phyloP scores from a whole-genome alignment of 2,113 vertebrate species.

The Caranx melampygus region DNA sequence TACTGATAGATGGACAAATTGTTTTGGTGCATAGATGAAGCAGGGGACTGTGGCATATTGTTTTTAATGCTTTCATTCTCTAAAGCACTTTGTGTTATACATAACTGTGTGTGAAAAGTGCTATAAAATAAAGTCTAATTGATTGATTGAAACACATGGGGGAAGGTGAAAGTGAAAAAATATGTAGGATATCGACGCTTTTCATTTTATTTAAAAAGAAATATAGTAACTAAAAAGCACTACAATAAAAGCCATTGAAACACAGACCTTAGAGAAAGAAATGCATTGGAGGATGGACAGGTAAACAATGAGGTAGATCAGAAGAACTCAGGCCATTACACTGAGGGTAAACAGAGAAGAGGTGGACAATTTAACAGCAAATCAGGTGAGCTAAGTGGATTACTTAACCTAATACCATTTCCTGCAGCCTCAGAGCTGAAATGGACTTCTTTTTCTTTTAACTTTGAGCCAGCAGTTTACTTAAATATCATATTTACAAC shows the following conservation, averaged over 20 bases:
- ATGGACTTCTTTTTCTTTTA: conserved; percentile 9
- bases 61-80: too few relatives aligned
- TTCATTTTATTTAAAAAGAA: neutral
- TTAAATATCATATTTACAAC: conserved; percentile 48
- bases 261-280: conserved; percentile 2
- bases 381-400: conserved; percentile 28
- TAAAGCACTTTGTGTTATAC: too few relatives aligned
- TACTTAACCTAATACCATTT: conserved; percentile 42
- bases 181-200: neutral
- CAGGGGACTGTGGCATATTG: too few relatives aligned
- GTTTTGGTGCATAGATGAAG: too few relatives aligned
- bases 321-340: conserved; percentile 11
- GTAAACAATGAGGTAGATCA: conserved; percentile 31
- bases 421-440: conserved; percentile 33
- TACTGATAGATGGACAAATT: neutral
- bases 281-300: neutral
- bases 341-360: conserved; percentile 10
- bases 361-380: conserved; percentile 22
- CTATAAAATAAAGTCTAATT: too few relatives aligned
- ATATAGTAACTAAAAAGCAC: neutral
- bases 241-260: conserved; percentile 7
- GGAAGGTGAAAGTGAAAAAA: conserved; percentile 4
- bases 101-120: too few relatives aligned
- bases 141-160: neutral
- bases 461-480: conserved; percentile 34